Evolutionary conservation across 2,888 invertebrate species (phyloP).

Genomic region (Zygogramma bicolorata): DNA sequence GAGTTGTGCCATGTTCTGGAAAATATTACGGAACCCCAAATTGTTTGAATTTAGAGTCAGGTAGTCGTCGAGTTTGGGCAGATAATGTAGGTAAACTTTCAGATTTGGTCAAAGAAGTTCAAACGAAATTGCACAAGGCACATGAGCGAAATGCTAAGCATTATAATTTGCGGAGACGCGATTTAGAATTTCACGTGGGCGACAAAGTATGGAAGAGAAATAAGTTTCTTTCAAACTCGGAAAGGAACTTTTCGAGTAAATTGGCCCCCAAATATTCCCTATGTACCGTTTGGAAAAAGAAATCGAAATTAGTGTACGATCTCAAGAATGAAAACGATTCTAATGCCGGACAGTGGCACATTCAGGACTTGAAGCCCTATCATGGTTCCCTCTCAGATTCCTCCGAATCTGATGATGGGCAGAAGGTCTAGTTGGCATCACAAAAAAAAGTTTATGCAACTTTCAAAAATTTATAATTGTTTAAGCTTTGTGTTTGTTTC

Average conservation of each 20-base stretch:
- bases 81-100: neutral
- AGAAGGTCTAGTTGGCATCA: neutral
- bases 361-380: constrained; percentile 9
- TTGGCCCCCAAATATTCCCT: neutral
- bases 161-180: constrained; percentile 4
- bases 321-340: neutral
- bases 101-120: neutral
- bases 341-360: neutral
- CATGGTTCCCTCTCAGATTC: neutral
- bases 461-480: neutral
- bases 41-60: neutral
- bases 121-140: neutral
- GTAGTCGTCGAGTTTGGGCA: neutral
- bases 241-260: neutral
- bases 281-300: neutral
- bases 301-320: neutral
- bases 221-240: too few species aligned
- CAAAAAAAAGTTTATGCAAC: neutral
- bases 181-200: neutral
- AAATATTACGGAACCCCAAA: neutral
- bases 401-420: neutral
- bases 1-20: too few species aligned
- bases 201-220: neutral
- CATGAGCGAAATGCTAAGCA: neutral
- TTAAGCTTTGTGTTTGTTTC: neutral